phyloP scores from a whole-genome alignment of 2,888 invertebrate species.

The Argyresthia albistria region DNA sequence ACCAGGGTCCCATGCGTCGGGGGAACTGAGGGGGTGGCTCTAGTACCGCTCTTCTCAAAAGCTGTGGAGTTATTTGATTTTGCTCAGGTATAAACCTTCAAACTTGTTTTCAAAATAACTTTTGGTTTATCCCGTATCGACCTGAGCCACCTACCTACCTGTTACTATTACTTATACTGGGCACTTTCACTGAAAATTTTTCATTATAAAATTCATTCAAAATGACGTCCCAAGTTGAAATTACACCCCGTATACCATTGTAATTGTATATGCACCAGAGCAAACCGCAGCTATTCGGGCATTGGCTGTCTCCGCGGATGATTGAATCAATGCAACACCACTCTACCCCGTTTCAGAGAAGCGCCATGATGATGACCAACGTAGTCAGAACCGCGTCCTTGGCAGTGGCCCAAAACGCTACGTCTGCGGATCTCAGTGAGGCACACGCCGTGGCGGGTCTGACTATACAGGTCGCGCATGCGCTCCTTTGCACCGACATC shows the following conservation, averaged over 20 bases:
- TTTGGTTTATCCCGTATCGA: too few relatives aligned
- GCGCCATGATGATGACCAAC: conserved; percentile 46
- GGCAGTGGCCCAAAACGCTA: conserved; percentile 11
- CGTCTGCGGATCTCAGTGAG: conserved; percentile 48
- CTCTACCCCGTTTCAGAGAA: conserved; percentile 23
- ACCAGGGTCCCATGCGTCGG: conserved; percentile 57
- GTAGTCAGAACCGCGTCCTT: conserved; percentile 33
- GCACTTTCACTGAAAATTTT: too few relatives aligned
- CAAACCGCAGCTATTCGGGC: too few relatives aligned
- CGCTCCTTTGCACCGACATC: conserved; percentile 42
- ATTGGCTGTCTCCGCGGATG: too few relatives aligned
- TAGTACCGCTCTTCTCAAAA: conserved; percentile 57
- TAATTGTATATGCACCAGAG: too few relatives aligned
- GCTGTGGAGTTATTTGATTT: conserved; percentile 57
- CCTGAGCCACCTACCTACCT: too few relatives aligned
- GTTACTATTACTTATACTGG: too few relatives aligned
- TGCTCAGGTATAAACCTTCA: conserved; percentile 30
- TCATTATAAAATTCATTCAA: too few relatives aligned
- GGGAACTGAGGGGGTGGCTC: conserved; percentile 48
- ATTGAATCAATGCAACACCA: too few relatives aligned
- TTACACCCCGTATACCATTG: too few relatives aligned
- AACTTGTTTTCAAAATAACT: too few relatives aligned
- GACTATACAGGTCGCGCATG: conserved; percentile 49
- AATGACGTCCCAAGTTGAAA: too few relatives aligned
- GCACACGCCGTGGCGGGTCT: conserved; percentile 54